Evolutionary conservation across 2,113 vertebrate species (phyloP), one percentile per base, ranked within the genome.

Genomic region (Eolophus roseicapilla): DNA sequence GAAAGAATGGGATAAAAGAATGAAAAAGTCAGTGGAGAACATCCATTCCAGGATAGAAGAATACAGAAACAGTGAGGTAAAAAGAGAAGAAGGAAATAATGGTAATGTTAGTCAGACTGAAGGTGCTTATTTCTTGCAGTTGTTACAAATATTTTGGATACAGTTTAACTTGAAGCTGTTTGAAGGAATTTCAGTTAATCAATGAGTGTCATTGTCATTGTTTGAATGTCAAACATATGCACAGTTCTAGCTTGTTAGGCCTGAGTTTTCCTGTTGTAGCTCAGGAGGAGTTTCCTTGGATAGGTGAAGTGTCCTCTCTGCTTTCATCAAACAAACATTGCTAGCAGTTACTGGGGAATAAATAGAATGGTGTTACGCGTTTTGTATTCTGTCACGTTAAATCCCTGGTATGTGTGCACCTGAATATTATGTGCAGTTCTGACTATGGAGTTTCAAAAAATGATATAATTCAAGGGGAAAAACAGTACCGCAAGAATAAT

Each of bases 171-270:
- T 39, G 49, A 94, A 74, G 35, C 21, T 52, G 24, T 67, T n/a
- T 23, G 20, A 90, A 46, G 62, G 16, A 50, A 81, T 76, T 70
- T 71, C 24, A 50, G 2, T 31, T 59, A 62, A 78, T 35, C 0
- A 0, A 3, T 44, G 59, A 86, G 17, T 39, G 39, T 24, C 27
- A 17, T 12, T 0, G 0, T 81, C 23, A 8, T 14, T 0, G 0
- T 81, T 55, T 49, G 50, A 37, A 47, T 60, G 65, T 18, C 64
- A 71, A 27, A 82, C 16, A 18, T 6, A 6, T 9, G 24, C 28
- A 19, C 23, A 44, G 17, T 60, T 74, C 33, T 57, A 63, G 33
- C 20, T 73, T 47, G 39, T 52, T 46, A 35, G 62, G 35, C 55
- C 43, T 35, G 57, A 65, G 21, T 47, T 76, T 52, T 77, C n/a